Base-by-base conservation (phyloP, 2,113 vertebrate genomes). In the Phycodurus eques region DNA sequence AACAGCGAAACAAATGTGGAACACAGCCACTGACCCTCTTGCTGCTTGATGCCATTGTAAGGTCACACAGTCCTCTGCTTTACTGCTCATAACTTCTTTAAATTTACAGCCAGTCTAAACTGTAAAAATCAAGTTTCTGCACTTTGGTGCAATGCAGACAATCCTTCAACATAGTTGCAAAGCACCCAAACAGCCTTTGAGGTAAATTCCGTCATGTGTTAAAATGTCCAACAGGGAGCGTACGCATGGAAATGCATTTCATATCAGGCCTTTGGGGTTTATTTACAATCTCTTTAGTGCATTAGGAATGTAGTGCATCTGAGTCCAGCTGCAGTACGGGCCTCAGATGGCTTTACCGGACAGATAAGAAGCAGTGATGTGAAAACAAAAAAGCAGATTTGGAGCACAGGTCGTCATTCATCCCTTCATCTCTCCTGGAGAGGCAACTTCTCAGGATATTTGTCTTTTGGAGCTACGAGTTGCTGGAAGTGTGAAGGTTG, bases 341-440 rank as follows among this genome's bases (percentile, higher is more conserved):
- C 60, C 77, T 75, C 82, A 85, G 79, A 81, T 86, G 85, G 76
- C 81, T 82, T 81, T 78, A 80, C 66, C 76, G 35, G 69, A 71
- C 73, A 70, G 79, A 85, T 83, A 70, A 63, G 68, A 79, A 65
- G 66, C 68, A 57, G 35, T 62, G 60, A 62, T 42, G 60, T 10
- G 78, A 63, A 60, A 73, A 70, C 57, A 64, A 66, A 59, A 65
- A 72, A 65, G 43, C 75, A 69, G 74, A 85, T 78, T 70, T 81
- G 70, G 74, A 65, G 47, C 77, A 70, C 77, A 82, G 78, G 72
- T 81, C 76, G 76, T 74, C 66, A 27, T 67, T 71, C 46, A 56
- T 56, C n/a, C 9, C 53, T 56, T 19, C n/a, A 64, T 66, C 64
- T 31, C 1, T 65, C 63, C 47, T 12, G 10, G 31, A 9, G 57